These are phyloP conservation scores for Cryptosula pallasiana DNA, from an alignment of 2,888 invertebrate genomes.

Conservation along the genomic window DNA sequence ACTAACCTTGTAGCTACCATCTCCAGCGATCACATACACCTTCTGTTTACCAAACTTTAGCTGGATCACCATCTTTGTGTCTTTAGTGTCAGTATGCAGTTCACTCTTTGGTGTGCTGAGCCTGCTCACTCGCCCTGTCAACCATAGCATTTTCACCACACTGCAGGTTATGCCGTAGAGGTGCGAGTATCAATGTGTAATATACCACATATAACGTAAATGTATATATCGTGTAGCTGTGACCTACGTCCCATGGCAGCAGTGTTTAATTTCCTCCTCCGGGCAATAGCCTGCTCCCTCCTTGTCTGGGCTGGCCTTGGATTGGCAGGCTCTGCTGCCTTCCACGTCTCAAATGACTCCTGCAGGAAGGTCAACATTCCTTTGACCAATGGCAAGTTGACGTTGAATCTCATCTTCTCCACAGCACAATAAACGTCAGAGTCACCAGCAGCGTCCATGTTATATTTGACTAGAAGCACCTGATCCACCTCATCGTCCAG, in stretches of 20 bases:
- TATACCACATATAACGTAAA: too few relatives aligned
- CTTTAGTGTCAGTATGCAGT: not conserved
- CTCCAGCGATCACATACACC: not conserved
- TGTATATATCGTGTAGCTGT: not conserved
- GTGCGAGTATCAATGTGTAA: too few relatives aligned
- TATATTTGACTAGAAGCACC: constrained; percentile 12
- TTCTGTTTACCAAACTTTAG: constrained; percentile 1
- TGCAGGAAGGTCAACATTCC: not conserved
- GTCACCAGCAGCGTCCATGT: not conserved
- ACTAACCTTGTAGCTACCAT: constrained; percentile 11
- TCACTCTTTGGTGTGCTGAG: not conserved
- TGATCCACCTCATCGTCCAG: not conserved
- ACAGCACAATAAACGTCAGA: not conserved
- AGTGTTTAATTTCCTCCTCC: not conserved
- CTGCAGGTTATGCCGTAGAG: too few relatives aligned
- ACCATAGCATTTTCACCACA: too few relatives aligned
- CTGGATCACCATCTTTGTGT: not conserved
- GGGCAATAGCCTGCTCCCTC: not conserved
- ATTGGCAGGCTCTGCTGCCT: not conserved
- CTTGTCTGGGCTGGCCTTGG: not conserved
- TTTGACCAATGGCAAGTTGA: constrained; percentile 13
- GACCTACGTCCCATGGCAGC: not conserved
- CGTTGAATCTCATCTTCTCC: constrained; percentile 1
- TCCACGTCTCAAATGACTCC: constrained; percentile 1
- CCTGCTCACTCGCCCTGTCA: not conserved